phyloP scores from a whole-genome alignment of 2,113 vertebrate species.

The Neopipo cinnamomea region DNA sequence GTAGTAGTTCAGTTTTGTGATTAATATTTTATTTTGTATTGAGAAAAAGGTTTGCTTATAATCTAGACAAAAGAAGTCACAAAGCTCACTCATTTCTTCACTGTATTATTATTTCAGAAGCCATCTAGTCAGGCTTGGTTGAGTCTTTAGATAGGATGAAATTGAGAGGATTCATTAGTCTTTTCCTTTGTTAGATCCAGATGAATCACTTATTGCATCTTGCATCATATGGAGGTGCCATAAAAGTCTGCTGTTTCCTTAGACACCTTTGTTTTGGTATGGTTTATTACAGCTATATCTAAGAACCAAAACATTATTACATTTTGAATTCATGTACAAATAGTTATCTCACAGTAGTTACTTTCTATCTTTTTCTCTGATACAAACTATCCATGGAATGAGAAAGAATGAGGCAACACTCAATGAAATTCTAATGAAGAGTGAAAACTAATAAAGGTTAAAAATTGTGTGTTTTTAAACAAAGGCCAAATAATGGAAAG shows the following conservation, averaged over 20 bases:
- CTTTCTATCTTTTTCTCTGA: not conserved
- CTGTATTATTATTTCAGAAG: not conserved
- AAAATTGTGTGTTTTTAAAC: not conserved
- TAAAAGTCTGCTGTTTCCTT: not conserved
- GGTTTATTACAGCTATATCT: not conserved
- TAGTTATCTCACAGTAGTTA: not conserved
- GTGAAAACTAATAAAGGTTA: not conserved
- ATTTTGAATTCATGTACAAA: not conserved
- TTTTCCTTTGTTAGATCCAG: not conserved
- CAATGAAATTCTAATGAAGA: not conserved
- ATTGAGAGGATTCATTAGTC: not conserved
- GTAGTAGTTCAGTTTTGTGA: not conserved
- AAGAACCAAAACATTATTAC: not conserved
- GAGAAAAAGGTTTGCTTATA: not conserved
- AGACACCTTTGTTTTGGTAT: not conserved
- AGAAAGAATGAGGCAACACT: not conserved
- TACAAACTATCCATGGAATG: not conserved
- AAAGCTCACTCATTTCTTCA: not conserved
- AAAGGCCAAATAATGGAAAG: not conserved
- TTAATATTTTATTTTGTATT: not conserved
- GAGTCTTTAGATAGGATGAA: not conserved
- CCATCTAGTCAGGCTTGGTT: not conserved
- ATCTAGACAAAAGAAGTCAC: not conserved
- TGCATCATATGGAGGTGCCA: not conserved
- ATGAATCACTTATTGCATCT: not conserved